Conservation (phyloP, 92 coral and sea anemone genomes). For the Zoanthus gigantus region DNA sequence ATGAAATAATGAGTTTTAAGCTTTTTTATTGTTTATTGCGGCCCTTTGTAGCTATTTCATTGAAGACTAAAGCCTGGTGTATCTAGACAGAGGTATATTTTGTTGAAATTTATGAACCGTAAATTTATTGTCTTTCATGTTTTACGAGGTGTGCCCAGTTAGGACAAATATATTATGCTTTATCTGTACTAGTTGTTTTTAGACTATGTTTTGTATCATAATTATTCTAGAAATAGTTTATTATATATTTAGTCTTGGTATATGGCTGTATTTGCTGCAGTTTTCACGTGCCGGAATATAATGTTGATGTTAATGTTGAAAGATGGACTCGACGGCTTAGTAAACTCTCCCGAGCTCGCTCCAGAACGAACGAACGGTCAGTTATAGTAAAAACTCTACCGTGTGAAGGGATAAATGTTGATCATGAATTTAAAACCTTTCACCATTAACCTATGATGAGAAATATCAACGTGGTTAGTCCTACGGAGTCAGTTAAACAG, state of each 20-base stretch:
- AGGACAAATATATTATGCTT: no score
- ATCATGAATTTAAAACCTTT: neutral
- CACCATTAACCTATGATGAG: neutral
- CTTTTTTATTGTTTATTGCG: neutral
- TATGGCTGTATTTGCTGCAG: neutral
- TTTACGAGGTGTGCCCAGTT: no score
- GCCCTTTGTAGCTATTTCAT: neutral
- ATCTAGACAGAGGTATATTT: neutral
- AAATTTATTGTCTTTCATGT: no score
- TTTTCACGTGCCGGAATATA: slow-evolving; percentile 6
- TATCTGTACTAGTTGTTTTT: no score
- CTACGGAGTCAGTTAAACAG: neutral
- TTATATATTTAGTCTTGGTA: no score
- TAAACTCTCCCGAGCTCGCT: neutral
- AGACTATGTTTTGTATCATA: no score
- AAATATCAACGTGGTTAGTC: neutral
- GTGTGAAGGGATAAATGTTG: neutral
- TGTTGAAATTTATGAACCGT: no score
- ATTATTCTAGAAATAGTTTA: no score
- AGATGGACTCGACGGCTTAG: neutral
- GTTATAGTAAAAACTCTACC: neutral
- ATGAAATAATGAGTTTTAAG: neutral
- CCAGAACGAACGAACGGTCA: slow-evolving; percentile 12
- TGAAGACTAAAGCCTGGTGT: neutral
- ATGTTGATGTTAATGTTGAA: neutral